Evolutionary conservation across 2,113 vertebrate species (phyloP).

Genomic region (Camelus bactrianus): DNA sequence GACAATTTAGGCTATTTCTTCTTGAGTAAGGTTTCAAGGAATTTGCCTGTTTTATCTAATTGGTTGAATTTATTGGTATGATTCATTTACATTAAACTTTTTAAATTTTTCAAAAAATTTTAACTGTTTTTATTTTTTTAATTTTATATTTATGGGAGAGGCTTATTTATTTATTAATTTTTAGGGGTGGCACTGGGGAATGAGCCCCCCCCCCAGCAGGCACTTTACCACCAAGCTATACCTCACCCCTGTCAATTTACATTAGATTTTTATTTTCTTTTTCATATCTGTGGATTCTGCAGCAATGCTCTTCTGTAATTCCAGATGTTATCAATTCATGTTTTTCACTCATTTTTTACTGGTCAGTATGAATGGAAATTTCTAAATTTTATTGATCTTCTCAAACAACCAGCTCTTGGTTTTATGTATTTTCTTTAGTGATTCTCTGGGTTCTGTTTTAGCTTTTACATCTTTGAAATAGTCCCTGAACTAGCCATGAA

Average conservation of each 20-base stretch:
- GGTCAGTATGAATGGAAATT: background rate
- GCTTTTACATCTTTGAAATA: background rate
- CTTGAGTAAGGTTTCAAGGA: background rate
- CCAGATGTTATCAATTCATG: background rate
- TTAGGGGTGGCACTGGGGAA: too few species aligned
- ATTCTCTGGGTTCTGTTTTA: background rate
- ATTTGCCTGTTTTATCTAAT: background rate
- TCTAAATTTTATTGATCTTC: background rate
- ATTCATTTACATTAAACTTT: background rate
- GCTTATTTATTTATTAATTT: too few species aligned
- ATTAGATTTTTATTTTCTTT: background rate
- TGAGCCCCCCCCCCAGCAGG: too few species aligned
- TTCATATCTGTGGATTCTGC: background rate
- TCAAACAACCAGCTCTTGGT: background rate
- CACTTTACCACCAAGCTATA: too few species aligned
- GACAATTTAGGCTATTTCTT: background rate
- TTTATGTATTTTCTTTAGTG: background rate
- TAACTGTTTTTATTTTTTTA: too few species aligned
- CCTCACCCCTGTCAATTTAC: background rate
- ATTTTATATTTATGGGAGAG: too few species aligned
- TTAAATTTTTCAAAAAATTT: background rate
- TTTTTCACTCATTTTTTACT: background rate
- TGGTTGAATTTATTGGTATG: background rate
- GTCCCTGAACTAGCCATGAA: background rate
- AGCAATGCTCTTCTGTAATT: background rate